phyloP scores from a whole-genome alignment of 2,797 vertebrate species.

The Phataginus tetradactyla region DNA sequence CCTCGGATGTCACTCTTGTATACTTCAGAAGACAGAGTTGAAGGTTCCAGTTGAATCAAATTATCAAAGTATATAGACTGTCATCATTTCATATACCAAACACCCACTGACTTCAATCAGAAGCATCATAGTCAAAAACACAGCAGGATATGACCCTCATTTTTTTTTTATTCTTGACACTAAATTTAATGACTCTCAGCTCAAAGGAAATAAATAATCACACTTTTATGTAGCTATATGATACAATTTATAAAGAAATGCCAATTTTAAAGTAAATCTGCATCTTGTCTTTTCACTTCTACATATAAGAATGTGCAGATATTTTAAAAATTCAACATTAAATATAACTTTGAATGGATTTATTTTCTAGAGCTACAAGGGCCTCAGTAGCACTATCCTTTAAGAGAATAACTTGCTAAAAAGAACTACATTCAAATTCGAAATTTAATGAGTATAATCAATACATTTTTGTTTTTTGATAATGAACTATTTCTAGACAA shows the following conservation, averaged over 20 bases:
- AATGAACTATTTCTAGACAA: neutral
- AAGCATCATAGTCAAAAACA: conserved; percentile 37
- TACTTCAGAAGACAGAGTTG: conserved; percentile 39
- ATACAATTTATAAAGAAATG: neutral
- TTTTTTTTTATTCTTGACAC: neutral
- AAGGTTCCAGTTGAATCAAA: conserved; percentile 9
- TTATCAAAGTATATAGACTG: conserved; percentile 15
- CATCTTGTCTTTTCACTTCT: neutral
- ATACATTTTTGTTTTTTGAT: neutral
- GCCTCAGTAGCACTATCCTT: neutral
- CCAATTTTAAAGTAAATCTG: conserved; percentile 1
- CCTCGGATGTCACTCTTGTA: neutral
- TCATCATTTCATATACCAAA: conserved; percentile 28
- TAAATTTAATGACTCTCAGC: conserved; percentile 42
- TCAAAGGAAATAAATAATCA: conserved; percentile 41
- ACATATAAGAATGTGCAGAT: neutral
- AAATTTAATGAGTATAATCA: neutral
- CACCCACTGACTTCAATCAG: neutral
- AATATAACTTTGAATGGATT: neutral
- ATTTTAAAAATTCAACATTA: neutral
- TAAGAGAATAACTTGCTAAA: conserved; percentile 28
- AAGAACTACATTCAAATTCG: neutral
- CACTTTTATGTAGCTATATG: neutral
- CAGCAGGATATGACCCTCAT: neutral
- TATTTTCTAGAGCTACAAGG: neutral